Conservation (phyloP, 2,888 invertebrate genomes). For the Melanchra persicariae region DNA sequence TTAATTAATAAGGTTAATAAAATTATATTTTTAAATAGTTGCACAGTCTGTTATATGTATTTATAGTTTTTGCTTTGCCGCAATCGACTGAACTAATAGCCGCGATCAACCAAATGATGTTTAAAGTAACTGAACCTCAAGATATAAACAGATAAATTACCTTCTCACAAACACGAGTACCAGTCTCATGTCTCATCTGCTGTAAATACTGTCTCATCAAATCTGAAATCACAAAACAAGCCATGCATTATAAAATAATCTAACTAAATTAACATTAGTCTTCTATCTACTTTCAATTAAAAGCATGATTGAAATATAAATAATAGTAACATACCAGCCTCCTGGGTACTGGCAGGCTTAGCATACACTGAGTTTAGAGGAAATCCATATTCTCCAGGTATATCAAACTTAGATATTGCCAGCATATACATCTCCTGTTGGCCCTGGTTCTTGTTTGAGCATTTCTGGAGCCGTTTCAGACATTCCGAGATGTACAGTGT, state of each 20-base stretch:
- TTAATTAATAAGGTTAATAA: too few relatives aligned
- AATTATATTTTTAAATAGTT: too few relatives aligned
- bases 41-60: too few relatives aligned
- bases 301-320: background rate
- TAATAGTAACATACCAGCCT: constrained; percentile 92
- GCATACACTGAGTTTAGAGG: constrained; percentile 99
- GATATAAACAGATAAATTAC: constrained; percentile 79
- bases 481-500: constrained; percentile 99
- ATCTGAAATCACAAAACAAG: constrained; percentile 91
- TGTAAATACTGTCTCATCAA: constrained; percentile 97
- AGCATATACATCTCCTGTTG: constrained; percentile 99
- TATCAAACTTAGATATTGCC: constrained; percentile 98
- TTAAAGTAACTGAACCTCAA: background rate
- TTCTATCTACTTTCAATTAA: background rate
- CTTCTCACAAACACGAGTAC: constrained; percentile 96
- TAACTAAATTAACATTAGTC: background rate
- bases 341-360: constrained; percentile 94
- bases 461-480: constrained; percentile 97
- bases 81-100: too few relatives aligned
- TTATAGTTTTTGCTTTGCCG: too few relatives aligned
- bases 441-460: constrained; percentile 96
- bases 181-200: constrained; percentile 98
- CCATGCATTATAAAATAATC: background rate
- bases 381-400: constrained; percentile 98
- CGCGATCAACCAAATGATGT: too few relatives aligned